Percentiles rank a stretch among this genome's conserved stretches.
These are phyloP conservation scores for Apamea crenata DNA, from an alignment of 2,888 invertebrate species.

Conservation along the genomic window DNA sequence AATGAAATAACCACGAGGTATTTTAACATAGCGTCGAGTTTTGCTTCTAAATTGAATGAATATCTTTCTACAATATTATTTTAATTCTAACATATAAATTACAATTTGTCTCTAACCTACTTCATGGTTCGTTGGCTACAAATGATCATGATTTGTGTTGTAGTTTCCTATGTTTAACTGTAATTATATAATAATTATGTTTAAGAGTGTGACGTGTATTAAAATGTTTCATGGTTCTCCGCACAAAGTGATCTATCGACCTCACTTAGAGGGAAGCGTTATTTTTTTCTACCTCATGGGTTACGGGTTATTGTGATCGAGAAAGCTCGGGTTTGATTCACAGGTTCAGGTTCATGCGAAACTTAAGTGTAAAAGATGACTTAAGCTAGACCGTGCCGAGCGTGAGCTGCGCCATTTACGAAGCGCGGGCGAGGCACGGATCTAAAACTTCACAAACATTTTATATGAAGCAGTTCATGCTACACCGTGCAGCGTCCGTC, in stretches of 20 bases:
- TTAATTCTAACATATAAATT: neutral
- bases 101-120: neutral
- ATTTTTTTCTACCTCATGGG: neutral
- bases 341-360: neutral
- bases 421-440: neutral
- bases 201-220: neutral
- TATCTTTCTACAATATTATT: neutral
- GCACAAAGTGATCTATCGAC: neutral
- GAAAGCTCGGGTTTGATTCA: neutral
- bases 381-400: neutral
- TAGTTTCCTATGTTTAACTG: neutral
- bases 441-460: neutral
- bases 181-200: neutral
- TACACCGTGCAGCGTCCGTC: neutral
- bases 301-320: neutral
- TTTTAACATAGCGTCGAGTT: constrained; percentile 38
- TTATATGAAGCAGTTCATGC: neutral
- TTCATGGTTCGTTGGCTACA: constrained; percentile 28
- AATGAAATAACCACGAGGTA: constrained; percentile 35
- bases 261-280: neutral
- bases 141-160: constrained; percentile 10
- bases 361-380: neutral
- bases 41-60: neutral
- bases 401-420: neutral
- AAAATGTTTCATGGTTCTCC: neutral